Evolutionary conservation across 2,888 invertebrate species (phyloP), one percentile per base, ranked within the genome.

Genomic region (Phoenoteleia sp.): DNA sequence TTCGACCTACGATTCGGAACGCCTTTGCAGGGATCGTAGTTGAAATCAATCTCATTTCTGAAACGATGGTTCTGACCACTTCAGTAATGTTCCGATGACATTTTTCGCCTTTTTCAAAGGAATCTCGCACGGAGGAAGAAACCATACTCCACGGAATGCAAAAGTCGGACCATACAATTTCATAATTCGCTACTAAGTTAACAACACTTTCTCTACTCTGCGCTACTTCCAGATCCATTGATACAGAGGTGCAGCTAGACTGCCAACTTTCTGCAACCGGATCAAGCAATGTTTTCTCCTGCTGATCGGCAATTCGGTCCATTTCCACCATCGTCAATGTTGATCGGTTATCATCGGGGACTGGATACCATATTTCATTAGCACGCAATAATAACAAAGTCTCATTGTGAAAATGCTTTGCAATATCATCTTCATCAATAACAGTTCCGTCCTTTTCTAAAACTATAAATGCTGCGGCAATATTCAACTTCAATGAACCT

Each of bases 61-160:
- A 21, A 2, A 62, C 62, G 13, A 62, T 19, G 3, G 25, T 62
- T 23, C 42, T 42, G 1, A 62, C 42, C 4, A 42, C 23, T 42
- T 39, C 42, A 42, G 19, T 62, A 0, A 42, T 62, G 13, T 62
- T 62, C 23, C 17, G 23, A 1, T 6, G n/a, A 17, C 2, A 5
- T 27, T 52, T 33, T 52, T 36, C 39, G 11, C 67, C 67, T 23
- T 49, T 67, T 36, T 33, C 15, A 67, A 67, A 52, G 7, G 49
- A 49, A 15, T 33, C 21, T 25, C 23, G 5, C 7, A 67, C 15
- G 21, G 19, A 5, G 3, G 49, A n/a, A 17, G 67, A 33, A 29
- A 67, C n/a, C 42, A 52, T 49, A 52, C 27, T 33, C 67, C 67
- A 67, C 3, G 67, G 49, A 36, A 67, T 67, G 7, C 11, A n/a